A percentile compares a stretch with the other conserved stretches of the same genome.
phyloP scores from a whole-genome alignment of 2,888 invertebrate genomes.

The Seira sanloemensis region DNA sequence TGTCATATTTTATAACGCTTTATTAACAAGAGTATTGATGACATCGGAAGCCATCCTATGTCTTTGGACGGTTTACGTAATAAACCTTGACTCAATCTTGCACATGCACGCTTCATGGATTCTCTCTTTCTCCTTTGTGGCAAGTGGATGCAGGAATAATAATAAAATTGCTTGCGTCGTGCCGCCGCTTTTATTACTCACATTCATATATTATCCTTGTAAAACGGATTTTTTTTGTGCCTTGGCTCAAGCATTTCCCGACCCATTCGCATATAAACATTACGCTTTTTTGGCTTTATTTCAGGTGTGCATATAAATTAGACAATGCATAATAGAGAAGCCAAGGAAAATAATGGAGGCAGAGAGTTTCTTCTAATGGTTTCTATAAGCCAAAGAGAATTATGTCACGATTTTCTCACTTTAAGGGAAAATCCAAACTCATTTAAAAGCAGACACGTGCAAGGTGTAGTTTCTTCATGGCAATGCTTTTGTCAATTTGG shows the following conservation, averaged over 20 bases:
- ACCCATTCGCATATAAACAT: not conserved
- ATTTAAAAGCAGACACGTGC: not conserved
- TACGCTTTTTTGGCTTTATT: not conserved
- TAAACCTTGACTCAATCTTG: slow-evolving; percentile 5
- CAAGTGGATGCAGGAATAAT: not conserved
- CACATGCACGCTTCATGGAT: not conserved
- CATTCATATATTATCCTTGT: not conserved
- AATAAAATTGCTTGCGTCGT: not conserved
- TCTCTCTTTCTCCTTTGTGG: too few species aligned
- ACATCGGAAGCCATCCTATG: not conserved
- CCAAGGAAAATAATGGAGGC: not conserved
- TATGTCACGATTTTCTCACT: slow-evolving; percentile 48
- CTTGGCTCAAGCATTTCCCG: not conserved
- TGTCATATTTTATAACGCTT: slow-evolving; percentile 12
- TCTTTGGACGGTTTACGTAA: not conserved
- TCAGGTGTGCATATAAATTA: not conserved
- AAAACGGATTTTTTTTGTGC: not conserved
- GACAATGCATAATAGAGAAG: not conserved
- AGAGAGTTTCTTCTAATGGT: too few species aligned
- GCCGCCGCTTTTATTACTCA: not conserved
- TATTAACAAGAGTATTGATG: not conserved
- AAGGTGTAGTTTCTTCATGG: not conserved
- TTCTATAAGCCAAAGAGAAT: slow-evolving; percentile 18
- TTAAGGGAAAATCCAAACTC: slow-evolving; percentile 7
- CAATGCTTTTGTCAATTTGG: slow-evolving; percentile 39